phyloP scores from a whole-genome alignment of 2,888 invertebrate genomes.

The Camponotus fellah region DNA sequence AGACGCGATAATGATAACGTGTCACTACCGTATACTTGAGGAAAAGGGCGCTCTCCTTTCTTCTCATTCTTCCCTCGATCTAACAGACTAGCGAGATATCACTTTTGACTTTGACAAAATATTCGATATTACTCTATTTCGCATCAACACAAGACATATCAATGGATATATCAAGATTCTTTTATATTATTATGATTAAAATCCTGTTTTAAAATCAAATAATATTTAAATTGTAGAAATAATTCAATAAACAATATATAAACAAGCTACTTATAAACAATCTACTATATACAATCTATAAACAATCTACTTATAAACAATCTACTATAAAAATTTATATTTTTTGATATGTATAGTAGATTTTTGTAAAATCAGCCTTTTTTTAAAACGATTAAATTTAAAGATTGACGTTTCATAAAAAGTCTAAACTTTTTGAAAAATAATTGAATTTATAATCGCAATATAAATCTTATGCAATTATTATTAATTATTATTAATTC shows the following conservation, averaged over 20 bases:
- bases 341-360: not conserved
- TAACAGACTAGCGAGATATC: constrained; percentile 34
- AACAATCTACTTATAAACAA: no score
- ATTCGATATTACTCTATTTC: constrained; percentile 9
- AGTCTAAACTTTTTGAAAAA: not conserved
- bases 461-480: not conserved
- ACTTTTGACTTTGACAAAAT: constrained; percentile 40
- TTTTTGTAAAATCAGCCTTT: not conserved
- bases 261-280: no score
- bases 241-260: no score
- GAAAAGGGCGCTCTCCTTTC: constrained; percentile 50
- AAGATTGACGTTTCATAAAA: not conserved
- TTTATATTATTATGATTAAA: not conserved
- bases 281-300: no score
- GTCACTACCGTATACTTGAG: constrained; percentile 56
- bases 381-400: not conserved
- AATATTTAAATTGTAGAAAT: not conserved
- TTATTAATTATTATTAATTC: not conserved
- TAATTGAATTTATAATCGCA: not conserved
- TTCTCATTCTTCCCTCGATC: constrained; percentile 55
- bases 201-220: not conserved
- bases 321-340: not conserved
- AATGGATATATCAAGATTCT: not conserved
- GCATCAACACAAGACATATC: not conserved
- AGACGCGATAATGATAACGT: constrained; percentile 58